These are phyloP conservation scores for Sterrhoptilus dennistouni DNA, from an alignment of 2,113 vertebrate species.

Conservation along the genomic window DNA sequence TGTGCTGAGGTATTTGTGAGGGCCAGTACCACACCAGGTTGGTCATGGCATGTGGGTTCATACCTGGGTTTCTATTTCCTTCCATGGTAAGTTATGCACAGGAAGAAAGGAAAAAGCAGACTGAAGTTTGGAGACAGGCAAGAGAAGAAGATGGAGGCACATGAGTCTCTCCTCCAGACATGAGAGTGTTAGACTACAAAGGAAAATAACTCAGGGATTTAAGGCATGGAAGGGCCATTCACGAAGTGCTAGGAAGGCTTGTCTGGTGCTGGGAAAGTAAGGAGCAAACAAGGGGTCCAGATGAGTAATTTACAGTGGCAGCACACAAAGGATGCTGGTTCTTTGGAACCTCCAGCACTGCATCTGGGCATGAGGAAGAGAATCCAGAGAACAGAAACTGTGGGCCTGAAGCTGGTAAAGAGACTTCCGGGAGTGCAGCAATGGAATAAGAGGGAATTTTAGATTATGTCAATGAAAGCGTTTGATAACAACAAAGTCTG, in stretches of 20 bases:
- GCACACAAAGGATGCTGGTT: neutral
- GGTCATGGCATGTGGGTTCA: neutral
- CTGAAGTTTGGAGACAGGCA: neutral
- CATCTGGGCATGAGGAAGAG: neutral
- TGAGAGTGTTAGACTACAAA: neutral
- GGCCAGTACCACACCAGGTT: rapidly evolving
- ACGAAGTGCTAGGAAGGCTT: neutral
- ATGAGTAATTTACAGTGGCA: neutral
- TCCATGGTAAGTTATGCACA: neutral
- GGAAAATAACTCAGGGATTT: neutral
- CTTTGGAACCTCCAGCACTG: neutral
- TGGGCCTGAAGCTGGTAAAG: neutral
- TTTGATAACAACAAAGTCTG: neutral
- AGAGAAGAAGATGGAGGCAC: neutral
- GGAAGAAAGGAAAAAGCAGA: neutral
- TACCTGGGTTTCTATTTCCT: neutral
- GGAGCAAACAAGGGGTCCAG: neutral
- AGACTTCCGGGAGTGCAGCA: neutral
- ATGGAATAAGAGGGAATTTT: neutral
- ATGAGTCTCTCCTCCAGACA: too few species aligned
- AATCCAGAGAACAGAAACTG: neutral
- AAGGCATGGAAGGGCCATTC: neutral
- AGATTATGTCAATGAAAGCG: neutral
- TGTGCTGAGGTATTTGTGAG: neutral
- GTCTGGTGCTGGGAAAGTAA: neutral